Conservation (phyloP, 2,113 vertebrate species). For the Rutilus rutilus region DNA sequence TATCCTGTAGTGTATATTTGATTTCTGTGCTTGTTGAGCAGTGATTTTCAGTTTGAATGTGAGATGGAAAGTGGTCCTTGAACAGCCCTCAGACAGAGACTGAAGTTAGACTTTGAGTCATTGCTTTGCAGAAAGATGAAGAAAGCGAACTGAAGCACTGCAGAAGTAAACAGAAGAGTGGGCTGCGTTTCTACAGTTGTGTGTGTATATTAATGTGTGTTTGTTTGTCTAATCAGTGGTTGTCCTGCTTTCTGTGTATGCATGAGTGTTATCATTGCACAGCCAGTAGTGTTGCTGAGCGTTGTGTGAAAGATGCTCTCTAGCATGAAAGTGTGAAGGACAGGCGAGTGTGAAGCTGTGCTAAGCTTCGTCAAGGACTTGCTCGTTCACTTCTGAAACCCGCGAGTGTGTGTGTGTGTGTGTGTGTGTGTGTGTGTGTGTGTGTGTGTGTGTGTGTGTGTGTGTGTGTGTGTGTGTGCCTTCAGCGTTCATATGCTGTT, state of each 20-base stretch:
- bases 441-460: constrained; percentile 30
- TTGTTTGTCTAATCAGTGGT: background rate
- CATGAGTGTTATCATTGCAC: background rate
- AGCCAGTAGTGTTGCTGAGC: background rate
- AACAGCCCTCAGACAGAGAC: background rate
- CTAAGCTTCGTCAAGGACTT: constrained; percentile 30
- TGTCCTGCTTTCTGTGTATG: background rate
- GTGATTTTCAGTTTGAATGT: background rate
- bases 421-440: constrained; percentile 19
- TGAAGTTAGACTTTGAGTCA: background rate
- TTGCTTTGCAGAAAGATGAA: background rate
- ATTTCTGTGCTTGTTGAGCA: background rate
- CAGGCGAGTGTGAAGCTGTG: constrained; percentile 26
- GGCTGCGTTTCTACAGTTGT: background rate
- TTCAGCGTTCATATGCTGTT: constrained; percentile 5
- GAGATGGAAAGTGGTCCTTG: background rate
- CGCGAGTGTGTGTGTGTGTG: background rate
- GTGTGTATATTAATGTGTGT: background rate
- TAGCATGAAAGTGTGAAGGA: constrained; percentile 19
- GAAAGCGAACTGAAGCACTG: background rate
- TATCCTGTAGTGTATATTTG: background rate
- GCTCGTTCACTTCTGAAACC: background rate
- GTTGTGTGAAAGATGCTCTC: background rate
- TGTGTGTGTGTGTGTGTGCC: constrained; percentile 27
- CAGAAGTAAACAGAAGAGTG: background rate